These are phyloP conservation scores for Heteropelma amictum DNA, from an alignment of 2,888 invertebrate genomes.

Conservation along the genomic window DNA sequence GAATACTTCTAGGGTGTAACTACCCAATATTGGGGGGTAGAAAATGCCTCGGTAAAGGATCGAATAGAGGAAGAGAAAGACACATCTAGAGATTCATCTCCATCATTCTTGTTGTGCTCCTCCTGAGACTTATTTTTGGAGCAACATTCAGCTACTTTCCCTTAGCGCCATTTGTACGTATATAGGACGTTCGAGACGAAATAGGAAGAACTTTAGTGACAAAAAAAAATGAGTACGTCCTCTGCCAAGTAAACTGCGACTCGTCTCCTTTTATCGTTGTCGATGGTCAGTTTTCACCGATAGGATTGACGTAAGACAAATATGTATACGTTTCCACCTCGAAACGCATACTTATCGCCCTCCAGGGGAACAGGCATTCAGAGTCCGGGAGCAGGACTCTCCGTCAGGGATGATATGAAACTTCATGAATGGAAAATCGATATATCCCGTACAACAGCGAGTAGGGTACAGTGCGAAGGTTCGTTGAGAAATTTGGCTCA, in stretches of 20 bases:
- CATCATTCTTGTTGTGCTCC: too few species aligned
- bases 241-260: background rate
- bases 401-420: background rate
- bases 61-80: too few species aligned
- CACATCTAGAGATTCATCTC: too few species aligned
- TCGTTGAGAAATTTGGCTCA: background rate
- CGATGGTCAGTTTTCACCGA: conserved; percentile 48
- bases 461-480: too few species aligned
- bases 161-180: too few species aligned
- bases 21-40: conserved; percentile 2
- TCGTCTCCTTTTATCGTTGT: too few species aligned
- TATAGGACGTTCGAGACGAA: too few species aligned
- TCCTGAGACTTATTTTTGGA: too few species aligned
- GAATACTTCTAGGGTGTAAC: conserved; percentile 62
- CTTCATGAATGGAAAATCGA: conserved; percentile 16
- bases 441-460: too few species aligned
- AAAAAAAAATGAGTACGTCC: too few species aligned
- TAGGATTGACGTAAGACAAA: conserved; percentile 53
- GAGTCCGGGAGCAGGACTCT: conserved; percentile 52
- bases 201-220: too few species aligned
- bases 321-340: conserved; percentile 55
- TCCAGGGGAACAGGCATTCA: conserved; percentile 62
- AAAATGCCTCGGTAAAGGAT: background rate
- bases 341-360: conserved; percentile 64
- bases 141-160: too few species aligned